Evolutionary conservation across 2,113 vertebrate genomes (phyloP).

Genomic region (Passer montanus): DNA sequence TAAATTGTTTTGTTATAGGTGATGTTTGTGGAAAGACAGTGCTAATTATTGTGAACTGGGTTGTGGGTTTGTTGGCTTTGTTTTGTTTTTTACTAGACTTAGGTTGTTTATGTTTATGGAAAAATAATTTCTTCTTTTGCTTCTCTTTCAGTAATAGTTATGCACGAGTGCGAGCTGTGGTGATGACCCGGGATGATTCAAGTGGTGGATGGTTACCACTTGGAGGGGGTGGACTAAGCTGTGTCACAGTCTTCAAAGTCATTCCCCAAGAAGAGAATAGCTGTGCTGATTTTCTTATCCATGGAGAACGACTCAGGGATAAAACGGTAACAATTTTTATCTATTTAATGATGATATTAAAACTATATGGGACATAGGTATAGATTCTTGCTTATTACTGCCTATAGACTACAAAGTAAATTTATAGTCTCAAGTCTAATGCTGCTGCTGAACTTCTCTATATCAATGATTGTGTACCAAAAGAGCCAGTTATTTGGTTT

Average conservation of each 20-base stretch:
- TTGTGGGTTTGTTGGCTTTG: not conserved
- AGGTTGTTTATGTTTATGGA: conserved; percentile 59
- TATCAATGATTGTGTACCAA: not conserved
- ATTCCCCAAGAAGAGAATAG: conserved; percentile 88
- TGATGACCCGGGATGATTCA: conserved; percentile 99
- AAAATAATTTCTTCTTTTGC: conserved; percentile 60
- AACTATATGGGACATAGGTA: not conserved
- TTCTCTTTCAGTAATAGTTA: conserved; percentile 91
- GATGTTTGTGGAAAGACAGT: not conserved
- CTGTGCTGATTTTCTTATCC: conserved; percentile 93
- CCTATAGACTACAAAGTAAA: not conserved
- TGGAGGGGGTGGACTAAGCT: conserved; percentile 95
- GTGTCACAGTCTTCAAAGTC: conserved; percentile 94
- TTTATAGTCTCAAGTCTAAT: not conserved
- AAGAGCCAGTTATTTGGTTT: not conserved
- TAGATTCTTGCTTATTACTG: not conserved
- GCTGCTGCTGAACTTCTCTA: not conserved
- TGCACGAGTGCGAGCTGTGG: conserved; percentile 99
- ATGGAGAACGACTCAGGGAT: conserved; percentile 97
- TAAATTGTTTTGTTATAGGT: not conserved
- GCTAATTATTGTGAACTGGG: not conserved
- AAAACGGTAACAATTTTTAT: conserved; percentile 87
- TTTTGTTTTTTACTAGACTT: not conserved
- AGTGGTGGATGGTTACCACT: conserved; percentile 98
- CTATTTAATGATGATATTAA: not conserved